phyloP scores from a whole-genome alignment of 2,797 vertebrate genomes.

The Craterocephalus amniculus region DNA sequence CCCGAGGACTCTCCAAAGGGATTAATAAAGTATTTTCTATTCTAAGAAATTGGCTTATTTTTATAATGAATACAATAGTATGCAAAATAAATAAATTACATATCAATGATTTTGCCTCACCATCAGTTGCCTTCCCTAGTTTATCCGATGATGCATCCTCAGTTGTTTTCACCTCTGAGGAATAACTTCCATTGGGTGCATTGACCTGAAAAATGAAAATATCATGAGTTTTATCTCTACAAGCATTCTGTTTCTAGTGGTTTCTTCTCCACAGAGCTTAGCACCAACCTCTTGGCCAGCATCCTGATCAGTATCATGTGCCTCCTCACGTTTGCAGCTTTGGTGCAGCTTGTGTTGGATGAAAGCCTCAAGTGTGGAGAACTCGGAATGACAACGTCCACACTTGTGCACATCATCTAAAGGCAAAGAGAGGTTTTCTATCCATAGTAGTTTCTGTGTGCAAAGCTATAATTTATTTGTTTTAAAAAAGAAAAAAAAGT shows the following conservation, averaged over 20 bases:
- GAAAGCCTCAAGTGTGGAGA: slow-evolving; percentile 92
- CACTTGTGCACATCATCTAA: slow-evolving; percentile 89
- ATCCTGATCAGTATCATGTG: slow-evolving; percentile 54
- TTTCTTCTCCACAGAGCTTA: background rate
- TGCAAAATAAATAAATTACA: background rate
- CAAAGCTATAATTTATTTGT: background rate
- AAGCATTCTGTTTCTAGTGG: background rate
- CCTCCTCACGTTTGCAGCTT: slow-evolving; percentile 83
- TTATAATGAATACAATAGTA: background rate
- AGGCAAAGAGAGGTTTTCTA: slow-evolving; percentile 9
- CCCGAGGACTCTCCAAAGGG: no score
- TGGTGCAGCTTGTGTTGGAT: slow-evolving; percentile 96
- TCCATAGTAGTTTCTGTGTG: background rate
- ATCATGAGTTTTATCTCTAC: background rate
- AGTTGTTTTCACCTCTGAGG: slow-evolving; percentile 54
- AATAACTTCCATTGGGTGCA: slow-evolving; percentile 43
- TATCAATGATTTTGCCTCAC: slow-evolving; percentile 23
- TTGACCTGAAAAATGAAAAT: slow-evolving; percentile 39
- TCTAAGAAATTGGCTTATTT: no score
- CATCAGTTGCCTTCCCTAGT: slow-evolving; percentile 41
- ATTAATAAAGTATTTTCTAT: no score
- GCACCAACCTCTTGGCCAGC: slow-evolving; percentile 44
- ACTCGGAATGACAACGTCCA: slow-evolving; percentile 94
- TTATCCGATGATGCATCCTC: slow-evolving; percentile 60
- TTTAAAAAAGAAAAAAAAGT: slow-evolving; percentile 1